phyloP scores from a whole-genome alignment of 2,797 vertebrate species.

The Tachyglossus aculeatus region DNA sequence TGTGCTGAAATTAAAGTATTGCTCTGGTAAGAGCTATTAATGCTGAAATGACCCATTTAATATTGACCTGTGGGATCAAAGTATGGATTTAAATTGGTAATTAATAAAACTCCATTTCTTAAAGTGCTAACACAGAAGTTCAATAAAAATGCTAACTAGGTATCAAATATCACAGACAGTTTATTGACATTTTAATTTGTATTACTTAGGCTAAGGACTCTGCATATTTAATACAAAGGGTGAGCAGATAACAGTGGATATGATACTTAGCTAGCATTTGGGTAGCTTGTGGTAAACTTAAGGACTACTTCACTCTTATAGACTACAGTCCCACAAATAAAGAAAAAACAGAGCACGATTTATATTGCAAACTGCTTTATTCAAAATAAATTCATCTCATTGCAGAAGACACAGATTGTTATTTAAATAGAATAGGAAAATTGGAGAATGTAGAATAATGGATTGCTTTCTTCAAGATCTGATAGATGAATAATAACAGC shows the following conservation, averaged over 20 bases:
- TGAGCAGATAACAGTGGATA: slow-evolving; percentile 55
- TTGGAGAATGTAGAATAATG: slow-evolving; percentile 16
- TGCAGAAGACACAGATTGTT: slow-evolving; percentile 49
- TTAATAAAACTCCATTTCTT: slow-evolving; percentile 77
- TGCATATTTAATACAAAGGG: slow-evolving; percentile 56
- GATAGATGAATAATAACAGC: slow-evolving; percentile 7
- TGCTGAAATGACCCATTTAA: slow-evolving; percentile 79
- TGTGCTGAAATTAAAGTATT: slow-evolving; percentile 76
- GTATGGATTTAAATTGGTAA: slow-evolving; percentile 80
- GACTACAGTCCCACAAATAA: slow-evolving; percentile 63
- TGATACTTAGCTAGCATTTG: slow-evolving; percentile 48
- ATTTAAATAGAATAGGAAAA: slow-evolving; percentile 5
- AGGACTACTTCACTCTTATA: slow-evolving; percentile 54
- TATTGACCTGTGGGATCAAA: slow-evolving; percentile 74
- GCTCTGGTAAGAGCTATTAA: slow-evolving; percentile 72
- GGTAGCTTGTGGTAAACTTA: slow-evolving; percentile 48
- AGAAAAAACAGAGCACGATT: slow-evolving; percentile 36
- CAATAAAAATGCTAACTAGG: slow-evolving; percentile 82
- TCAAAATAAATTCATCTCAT: slow-evolving; percentile 60
- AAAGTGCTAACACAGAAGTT: slow-evolving; percentile 76
- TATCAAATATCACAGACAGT: slow-evolving; percentile 70
- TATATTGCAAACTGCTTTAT: slow-evolving; percentile 58
- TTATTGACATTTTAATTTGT: slow-evolving; percentile 76
- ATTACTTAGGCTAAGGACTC: slow-evolving; percentile 70
- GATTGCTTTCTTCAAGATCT: slow-evolving; percentile 23